phyloP scores from a whole-genome alignment of 2,888 invertebrate genomes.

The Meganola albula region DNA sequence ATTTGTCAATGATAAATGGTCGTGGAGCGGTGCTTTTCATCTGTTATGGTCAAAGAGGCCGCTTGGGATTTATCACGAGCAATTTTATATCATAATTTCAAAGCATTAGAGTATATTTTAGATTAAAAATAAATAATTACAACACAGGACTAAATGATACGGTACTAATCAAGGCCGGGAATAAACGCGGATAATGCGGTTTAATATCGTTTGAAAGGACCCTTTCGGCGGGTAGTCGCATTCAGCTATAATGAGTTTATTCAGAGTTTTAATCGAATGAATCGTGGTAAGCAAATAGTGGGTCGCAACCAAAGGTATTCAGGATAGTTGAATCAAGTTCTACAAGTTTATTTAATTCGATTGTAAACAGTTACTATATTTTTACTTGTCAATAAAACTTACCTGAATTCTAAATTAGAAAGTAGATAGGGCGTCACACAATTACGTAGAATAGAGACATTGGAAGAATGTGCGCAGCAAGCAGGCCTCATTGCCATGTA shows the following conservation, averaged over 20 bases:
- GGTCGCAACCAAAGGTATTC: constrained; percentile 38
- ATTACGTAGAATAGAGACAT: too few species aligned
- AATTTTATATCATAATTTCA: constrained; percentile 31
- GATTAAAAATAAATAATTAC: constrained; percentile 58
- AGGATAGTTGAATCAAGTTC: constrained; percentile 26
- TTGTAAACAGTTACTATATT: too few species aligned
- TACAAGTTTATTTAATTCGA: constrained; percentile 18
- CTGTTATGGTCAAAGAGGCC: constrained; percentile 68
- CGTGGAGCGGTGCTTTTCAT: constrained; percentile 73
- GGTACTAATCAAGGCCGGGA: constrained; percentile 74
- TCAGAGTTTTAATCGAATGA: constrained; percentile 74
- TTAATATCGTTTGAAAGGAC: constrained; percentile 73
- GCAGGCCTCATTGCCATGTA: too few species aligned
- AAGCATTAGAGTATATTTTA: constrained; percentile 32
- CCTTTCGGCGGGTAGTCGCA: constrained; percentile 72
- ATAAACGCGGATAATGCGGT: constrained; percentile 74
- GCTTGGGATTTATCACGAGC: constrained; percentile 30
- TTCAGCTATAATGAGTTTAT: constrained; percentile 75
- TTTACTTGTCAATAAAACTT: too few species aligned
- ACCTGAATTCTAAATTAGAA: too few species aligned
- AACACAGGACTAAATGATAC: constrained; percentile 75
- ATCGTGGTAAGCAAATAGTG: constrained; percentile 71
- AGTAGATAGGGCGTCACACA: too few species aligned
- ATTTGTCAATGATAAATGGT: constrained; percentile 78
- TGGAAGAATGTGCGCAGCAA: too few species aligned